A percentile compares a stretch with the other conserved stretches of the same genome.
Conservation (phyloP, 2,113 vertebrate genomes). For the Pipra filicauda region DNA sequence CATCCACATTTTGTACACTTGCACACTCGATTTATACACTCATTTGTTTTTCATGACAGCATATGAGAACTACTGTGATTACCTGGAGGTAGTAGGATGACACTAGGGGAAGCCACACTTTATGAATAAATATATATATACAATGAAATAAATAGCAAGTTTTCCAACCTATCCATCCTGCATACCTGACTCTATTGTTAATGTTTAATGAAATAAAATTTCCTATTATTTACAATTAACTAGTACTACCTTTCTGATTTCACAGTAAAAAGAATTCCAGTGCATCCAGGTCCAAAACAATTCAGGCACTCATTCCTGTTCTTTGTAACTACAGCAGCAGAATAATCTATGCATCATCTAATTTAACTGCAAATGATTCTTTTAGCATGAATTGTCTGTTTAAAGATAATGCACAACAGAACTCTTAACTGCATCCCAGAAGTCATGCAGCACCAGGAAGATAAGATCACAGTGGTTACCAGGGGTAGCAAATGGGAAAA, state of each 20-base stretch:
- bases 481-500: constrained; percentile 34
- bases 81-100: neutral
- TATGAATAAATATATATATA: neutral
- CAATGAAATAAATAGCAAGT: neutral
- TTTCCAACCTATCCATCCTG: neutral
- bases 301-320: neutral
- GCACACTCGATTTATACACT: neutral
- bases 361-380: constrained; percentile 73
- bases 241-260: neutral
- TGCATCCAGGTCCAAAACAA: neutral
- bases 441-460: constrained; percentile 61
- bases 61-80: neutral
- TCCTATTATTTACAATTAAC: neutral
- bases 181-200: neutral
- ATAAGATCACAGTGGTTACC: constrained; percentile 62
- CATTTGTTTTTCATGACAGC: neutral
- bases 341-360: constrained; percentile 52
- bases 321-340: neutral
- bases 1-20: neutral
- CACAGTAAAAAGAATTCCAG: neutral
- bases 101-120: neutral
- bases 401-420: constrained; percentile 65
- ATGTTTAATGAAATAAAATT: neutral
- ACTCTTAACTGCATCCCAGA: constrained; percentile 68
- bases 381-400: constrained; percentile 65